Evolutionary conservation across 1,140 invertebrate genomes (phyloP).

Genomic region (Brachionus manjavacas): DNA sequence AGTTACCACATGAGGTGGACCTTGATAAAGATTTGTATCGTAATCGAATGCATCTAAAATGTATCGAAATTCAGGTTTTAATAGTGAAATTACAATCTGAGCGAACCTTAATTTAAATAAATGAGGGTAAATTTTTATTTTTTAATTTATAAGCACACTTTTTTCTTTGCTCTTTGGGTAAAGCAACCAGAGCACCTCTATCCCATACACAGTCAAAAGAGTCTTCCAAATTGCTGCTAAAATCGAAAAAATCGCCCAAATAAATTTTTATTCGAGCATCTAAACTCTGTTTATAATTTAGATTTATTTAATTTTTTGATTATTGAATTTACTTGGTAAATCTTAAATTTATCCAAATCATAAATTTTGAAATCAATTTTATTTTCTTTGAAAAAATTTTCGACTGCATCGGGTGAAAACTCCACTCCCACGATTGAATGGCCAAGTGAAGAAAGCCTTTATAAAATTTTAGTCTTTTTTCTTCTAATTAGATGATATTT

Average conservation of each 20-base stretch:
- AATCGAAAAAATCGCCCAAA: constrained; percentile 23
- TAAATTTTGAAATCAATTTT: not conserved
- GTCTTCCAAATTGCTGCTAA: not conserved
- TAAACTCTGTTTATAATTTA: not conserved
- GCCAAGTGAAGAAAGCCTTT: not conserved
- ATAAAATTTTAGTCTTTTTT: not conserved
- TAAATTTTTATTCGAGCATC: constrained; percentile 26
- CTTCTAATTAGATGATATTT: too few relatives aligned
- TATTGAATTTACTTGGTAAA: not conserved
- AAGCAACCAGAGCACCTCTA: constrained; percentile 5
- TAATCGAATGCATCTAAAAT: constrained; percentile 27
- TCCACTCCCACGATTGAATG: constrained; percentile 27
- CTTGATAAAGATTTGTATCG: constrained; percentile 23
- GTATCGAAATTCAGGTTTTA: constrained; percentile 24
- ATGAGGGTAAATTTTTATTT: not conserved
- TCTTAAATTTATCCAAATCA: not conserved
- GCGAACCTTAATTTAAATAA: not conserved
- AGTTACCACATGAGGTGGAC: not conserved
- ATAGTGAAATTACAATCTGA: not conserved
- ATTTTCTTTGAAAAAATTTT: constrained; percentile 34
- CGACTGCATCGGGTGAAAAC: not conserved
- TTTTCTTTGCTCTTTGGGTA: not conserved
- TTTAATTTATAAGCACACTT: not conserved
- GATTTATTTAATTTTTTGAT: not conserved
- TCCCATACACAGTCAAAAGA: constrained; percentile 35